These are phyloP conservation scores for Drymodes brunneopygia DNA, from an alignment of 2,113 vertebrate species.

Conservation along the genomic window DNA sequence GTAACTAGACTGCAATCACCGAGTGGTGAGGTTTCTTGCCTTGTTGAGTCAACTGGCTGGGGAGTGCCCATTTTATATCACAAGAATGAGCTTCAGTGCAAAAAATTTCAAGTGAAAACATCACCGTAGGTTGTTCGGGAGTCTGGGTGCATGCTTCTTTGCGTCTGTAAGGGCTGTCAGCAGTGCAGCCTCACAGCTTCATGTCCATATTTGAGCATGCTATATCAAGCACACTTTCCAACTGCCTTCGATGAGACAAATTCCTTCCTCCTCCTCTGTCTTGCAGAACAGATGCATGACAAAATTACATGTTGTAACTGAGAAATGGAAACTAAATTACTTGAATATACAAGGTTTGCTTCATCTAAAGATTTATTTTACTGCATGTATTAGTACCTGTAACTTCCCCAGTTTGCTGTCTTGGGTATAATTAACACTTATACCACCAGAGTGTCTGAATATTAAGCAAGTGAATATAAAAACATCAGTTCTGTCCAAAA, in stretches of 20 bases:
- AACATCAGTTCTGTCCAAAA: conserved; percentile 30
- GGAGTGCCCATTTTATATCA: not conserved
- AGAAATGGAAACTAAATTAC: not conserved
- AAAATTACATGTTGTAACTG: not conserved
- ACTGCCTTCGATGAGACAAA: not conserved
- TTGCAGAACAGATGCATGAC: not conserved
- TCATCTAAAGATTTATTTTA: not conserved
- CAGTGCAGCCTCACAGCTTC: not conserved
- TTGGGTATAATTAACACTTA: conserved; percentile 24
- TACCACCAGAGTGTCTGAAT: not conserved
- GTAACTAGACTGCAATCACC: not conserved
- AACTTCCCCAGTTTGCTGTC: not conserved
- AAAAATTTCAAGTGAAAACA: conserved; percentile 47
- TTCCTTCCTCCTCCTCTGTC: not conserved
- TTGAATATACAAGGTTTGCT: not conserved
- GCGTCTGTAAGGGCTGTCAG: conserved; percentile 51
- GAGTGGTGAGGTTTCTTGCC: conserved; percentile 23
- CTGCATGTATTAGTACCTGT: not conserved
- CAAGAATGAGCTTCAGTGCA: conserved; percentile 2
- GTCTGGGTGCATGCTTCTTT: conserved; percentile 42
- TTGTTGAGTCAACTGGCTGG: not conserved
- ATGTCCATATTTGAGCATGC: conserved; percentile 73
- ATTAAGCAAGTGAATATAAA: not conserved
- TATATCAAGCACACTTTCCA: conserved; percentile 43
- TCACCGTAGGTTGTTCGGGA: conserved; percentile 32